These are phyloP conservation scores for Anolis apletophallus DNA, from an alignment of 2,797 vertebrate genomes.

Conservation along the genomic window DNA sequence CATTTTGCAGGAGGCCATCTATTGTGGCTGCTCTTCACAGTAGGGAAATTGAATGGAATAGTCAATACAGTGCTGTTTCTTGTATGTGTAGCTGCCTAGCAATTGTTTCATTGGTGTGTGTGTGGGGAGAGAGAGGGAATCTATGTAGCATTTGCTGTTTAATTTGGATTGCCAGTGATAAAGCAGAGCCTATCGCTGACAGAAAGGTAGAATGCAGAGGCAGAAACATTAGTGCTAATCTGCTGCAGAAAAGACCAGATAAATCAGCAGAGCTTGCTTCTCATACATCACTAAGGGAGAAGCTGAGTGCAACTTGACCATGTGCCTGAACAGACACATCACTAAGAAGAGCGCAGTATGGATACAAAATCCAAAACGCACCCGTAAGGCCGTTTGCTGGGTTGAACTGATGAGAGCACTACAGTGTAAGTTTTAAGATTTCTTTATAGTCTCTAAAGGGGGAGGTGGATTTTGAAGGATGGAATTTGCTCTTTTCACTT, in stretches of 20 bases:
- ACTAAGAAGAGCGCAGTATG: constrained; percentile 77
- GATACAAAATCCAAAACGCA: constrained; percentile 77
- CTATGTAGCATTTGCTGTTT: constrained; percentile 74
- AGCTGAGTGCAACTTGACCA: constrained; percentile 83
- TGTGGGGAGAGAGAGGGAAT: constrained; percentile 51
- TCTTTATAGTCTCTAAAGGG: constrained; percentile 55
- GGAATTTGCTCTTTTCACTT: constrained; percentile 51
- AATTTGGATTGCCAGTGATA: constrained; percentile 81
- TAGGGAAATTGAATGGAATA: constrained; percentile 64
- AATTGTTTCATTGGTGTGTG: constrained; percentile 77
- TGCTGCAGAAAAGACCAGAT: constrained; percentile 80
- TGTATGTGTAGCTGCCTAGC: constrained; percentile 79
- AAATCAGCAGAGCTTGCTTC: constrained; percentile 76
- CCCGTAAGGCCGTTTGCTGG: constrained; percentile 73
- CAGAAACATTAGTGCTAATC: constrained; percentile 81
- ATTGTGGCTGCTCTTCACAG: constrained; percentile 67
- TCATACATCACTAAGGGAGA: constrained; percentile 78
- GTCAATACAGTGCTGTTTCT: constrained; percentile 63
- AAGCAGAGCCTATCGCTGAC: constrained; percentile 68
- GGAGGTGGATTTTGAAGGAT: not conserved
- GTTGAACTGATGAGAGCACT: constrained; percentile 73
- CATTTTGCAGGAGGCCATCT: constrained; percentile 47
- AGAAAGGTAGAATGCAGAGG: constrained; percentile 79
- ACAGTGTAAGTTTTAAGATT: constrained; percentile 80
- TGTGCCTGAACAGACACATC: constrained; percentile 82